These are phyloP conservation scores for Taxidea taxus DNA, from an alignment of 2,113 vertebrate species.

Conservation along the genomic window DNA sequence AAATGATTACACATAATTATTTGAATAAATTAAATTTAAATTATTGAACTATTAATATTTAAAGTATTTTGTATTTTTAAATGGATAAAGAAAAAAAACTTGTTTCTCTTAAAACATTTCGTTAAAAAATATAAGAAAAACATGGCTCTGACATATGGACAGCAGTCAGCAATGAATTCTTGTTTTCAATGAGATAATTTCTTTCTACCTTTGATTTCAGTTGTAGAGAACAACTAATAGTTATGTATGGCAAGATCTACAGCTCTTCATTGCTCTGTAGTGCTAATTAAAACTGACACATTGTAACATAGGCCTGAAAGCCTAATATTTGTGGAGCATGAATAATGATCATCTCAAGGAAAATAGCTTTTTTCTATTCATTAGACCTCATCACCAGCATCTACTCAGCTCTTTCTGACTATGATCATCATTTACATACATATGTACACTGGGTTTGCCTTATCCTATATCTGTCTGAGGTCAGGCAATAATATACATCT, in stretches of 20 bases:
- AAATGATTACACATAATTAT: not conserved
- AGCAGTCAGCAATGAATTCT: not conserved
- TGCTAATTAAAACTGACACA: conserved; percentile 7
- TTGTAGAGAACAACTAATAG: not conserved
- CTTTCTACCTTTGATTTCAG: not conserved
- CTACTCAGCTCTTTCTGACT: not conserved
- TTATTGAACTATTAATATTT: not conserved
- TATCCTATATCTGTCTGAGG: not conserved
- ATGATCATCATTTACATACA: not conserved
- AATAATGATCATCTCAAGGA: not conserved
- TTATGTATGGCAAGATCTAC: not conserved
- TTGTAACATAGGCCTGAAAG: not conserved
- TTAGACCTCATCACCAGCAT: not conserved
- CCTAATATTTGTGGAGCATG: not conserved
- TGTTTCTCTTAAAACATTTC: not conserved
- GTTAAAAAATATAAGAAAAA: not conserved
- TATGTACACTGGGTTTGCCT: not conserved
- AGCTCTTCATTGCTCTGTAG: not conserved
- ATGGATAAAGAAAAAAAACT: not conserved
- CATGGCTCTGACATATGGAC: not conserved
- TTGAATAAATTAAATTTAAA: conserved; percentile 16
- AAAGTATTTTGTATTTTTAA: not conserved
- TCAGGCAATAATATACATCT: not conserved
- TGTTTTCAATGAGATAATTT: not conserved
- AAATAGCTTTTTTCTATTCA: not conserved